These are phyloP conservation scores for Phaenicophaeus curvirostris DNA, from an alignment of 2,797 vertebrate species.

Conservation along the genomic window DNA sequence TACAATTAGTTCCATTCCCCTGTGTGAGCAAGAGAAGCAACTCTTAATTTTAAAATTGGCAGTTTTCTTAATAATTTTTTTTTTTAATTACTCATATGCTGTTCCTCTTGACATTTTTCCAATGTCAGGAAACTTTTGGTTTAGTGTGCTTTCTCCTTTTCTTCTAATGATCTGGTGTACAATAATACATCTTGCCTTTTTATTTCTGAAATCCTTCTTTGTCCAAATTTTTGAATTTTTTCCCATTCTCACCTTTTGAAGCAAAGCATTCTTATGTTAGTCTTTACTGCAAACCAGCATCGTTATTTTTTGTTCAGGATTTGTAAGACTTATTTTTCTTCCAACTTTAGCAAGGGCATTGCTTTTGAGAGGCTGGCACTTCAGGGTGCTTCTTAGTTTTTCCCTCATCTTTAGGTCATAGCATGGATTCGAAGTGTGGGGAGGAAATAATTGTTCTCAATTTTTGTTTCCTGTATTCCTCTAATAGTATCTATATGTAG, in stretches of 20 bases:
- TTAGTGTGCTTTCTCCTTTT: neutral
- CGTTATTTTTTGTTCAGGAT: neutral
- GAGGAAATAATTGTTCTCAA: neutral
- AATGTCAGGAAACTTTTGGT: neutral
- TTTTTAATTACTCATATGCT: neutral
- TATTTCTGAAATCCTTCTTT: neutral
- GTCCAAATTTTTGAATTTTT: neutral
- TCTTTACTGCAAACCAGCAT: neutral
- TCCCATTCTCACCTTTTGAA: neutral
- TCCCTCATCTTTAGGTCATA: neutral
- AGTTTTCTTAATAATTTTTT: neutral
- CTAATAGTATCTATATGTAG: neutral
- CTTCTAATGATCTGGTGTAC: neutral
- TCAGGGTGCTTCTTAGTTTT: neutral
- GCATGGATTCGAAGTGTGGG: neutral
- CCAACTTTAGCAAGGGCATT: neutral
- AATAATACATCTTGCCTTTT: neutral
- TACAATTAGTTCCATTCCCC: constrained; percentile 1
- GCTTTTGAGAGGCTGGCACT: neutral
- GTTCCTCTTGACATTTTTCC: neutral
- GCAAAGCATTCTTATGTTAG: neutral
- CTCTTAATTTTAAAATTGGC: neutral
- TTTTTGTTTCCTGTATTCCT: neutral
- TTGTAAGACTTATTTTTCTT: neutral
- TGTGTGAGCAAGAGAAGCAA: neutral